Evolutionary conservation across 2,797 vertebrate genomes (phyloP), one percentile per base, ranked within the genome.

Genomic region (Gymnothorax javanicus): DNA sequence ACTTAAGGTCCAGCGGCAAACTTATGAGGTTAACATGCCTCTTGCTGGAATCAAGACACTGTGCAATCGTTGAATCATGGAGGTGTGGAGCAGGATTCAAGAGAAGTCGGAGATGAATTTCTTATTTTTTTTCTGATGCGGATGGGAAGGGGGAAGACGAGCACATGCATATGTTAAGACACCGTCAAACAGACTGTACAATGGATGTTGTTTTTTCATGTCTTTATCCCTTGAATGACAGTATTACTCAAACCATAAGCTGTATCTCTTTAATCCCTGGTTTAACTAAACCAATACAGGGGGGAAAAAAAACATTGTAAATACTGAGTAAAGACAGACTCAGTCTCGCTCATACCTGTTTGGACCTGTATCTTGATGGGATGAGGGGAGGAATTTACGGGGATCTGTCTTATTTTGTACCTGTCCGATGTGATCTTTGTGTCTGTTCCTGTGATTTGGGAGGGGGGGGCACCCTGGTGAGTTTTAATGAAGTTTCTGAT

Each of bases 241-340:
- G 69, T 23, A 83, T 71, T 33, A 57, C 67, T 82, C 23, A 58
- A 64, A 57, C 69, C 52, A 23, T 62, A 83, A 83, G 62, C 81
- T 13, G 27, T 54, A 43, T 33, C 67, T 83, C 27, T n/a, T 83
- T 73, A 87, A 87, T 64, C 27, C 27, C 27, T n/a, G 12, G 27
- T 56, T 83, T 59, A 52, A n/a, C 15, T 4, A 79, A 79, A 56
- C 54, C 86, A 87, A 59, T 83, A 50, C 82, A 73, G 82, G 58
- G 43, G 8, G 20, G 20, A 3, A 67, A 62, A 62, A 62, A 27
- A 56, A 73, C 33, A 5, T 12, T 59, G 82, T 71, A 83, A 87
- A 87, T 50, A 20, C 64, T 83, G 81, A 43, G 82, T 56, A 83
- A 87, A 83, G 64, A 83, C 59, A 54, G 12, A 52, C 56, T 87